Evolutionary conservation across 2,797 vertebrate species (phyloP).

Genomic region (Phrynocephalus guinanensis): DNA sequence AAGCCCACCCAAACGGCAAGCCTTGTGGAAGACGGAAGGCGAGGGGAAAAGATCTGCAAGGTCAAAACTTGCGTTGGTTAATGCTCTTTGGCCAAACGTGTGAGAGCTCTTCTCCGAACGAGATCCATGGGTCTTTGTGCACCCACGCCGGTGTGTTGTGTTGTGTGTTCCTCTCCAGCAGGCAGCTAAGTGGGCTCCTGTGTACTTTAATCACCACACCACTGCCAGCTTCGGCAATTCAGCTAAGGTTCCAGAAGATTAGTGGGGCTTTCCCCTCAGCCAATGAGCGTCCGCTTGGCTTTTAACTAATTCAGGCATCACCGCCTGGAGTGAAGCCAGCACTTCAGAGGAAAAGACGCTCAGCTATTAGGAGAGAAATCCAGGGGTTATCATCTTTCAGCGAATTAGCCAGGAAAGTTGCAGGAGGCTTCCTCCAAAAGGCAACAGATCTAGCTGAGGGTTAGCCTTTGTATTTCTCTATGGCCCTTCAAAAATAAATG

Average conservation of each 20-base stretch:
- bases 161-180: background rate
- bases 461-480: background rate
- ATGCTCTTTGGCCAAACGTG: background rate
- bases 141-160: background rate
- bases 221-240: conserved; percentile 46
- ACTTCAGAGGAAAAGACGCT: background rate
- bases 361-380: conserved; percentile 22
- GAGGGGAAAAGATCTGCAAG: background rate
- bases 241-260: conserved; percentile 38
- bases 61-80: background rate
- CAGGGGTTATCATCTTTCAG: background rate
- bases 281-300: conserved; percentile 16
- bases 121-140: background rate
- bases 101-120: conserved; percentile 14
- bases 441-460: background rate
- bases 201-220: conserved; percentile 42
- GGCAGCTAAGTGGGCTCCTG: conserved; percentile 40
- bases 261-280: conserved; percentile 16
- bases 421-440: background rate
- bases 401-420: background rate
- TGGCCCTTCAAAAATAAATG: too few species aligned
- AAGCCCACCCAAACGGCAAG: background rate
- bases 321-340: background rate
- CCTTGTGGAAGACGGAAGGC: background rate
- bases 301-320: conserved; percentile 33